Evolutionary conservation across 2,888 invertebrate species (phyloP), one percentile per base, ranked within the genome.

Genomic region (Thelaira solivaga): DNA sequence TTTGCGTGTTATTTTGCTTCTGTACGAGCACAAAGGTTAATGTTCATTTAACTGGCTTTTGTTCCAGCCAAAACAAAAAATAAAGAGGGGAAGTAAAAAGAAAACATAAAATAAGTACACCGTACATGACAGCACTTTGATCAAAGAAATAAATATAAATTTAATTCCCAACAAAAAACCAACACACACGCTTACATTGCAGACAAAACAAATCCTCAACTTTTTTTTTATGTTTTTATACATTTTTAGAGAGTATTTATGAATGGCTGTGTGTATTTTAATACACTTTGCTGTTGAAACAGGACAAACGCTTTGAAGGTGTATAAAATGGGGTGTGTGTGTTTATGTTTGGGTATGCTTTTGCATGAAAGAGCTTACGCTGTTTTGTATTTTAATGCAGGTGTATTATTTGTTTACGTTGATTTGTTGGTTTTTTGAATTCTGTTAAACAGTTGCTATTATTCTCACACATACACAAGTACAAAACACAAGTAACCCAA

Each of bases 21-120:
- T 64, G 39, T 77, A 68, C n/a, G n/a, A n/a, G n/a, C n/a, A n/a
- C 64, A 73, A 64, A 77, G 72, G 73, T 73, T 77, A 68, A 73
- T 73, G 73, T 57, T 57, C 68, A 57, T 51, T 73, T 62, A 59
- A 68, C 62, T 36, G 51, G 62, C 74, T 73, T 53, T 39, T 36
- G 8, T 41, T 29, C 7, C 18, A 39, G n/a, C 20, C 4, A 4
- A 8, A 34, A 8, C 1, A 13, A 31, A 8, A 45, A 16, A 71
- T 34, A 6, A 31, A 10, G 1, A 59, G 29, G 26, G 26, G 6
- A 26, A 26, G 6, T 26, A 26, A 6, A 26, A 26, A 26, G 26
- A 31, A 59, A 59, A 41, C 13, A 43, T 16, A 26, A 55, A 62
- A 36, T 47, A 45, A 43, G 45, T 13, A 41, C 41, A 51, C 11